A percentile compares a stretch with the other conserved stretches of the same genome.
These are phyloP conservation scores for Pelosia muscerda DNA, from an alignment of 2,888 invertebrate species.

Conservation along the genomic window DNA sequence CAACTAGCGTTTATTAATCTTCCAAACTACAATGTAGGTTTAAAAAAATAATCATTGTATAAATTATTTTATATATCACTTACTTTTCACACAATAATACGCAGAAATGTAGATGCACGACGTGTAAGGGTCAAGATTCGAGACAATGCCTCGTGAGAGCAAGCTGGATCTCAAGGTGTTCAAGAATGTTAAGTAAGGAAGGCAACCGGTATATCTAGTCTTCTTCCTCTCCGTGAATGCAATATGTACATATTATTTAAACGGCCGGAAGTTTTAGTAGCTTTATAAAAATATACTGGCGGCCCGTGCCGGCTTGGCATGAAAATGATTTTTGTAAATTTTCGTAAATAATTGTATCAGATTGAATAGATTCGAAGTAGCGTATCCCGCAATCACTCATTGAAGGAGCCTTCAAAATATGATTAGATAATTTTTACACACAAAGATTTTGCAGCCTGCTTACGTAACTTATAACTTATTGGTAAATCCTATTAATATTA, in stretches of 20 bases:
- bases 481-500: no score
- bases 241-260: neutral
- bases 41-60: neutral
- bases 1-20: neutral
- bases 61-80: neutral
- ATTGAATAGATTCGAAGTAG: no score
- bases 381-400: no score
- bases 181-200: constrained; percentile 10
- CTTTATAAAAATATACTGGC: no score
- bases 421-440: no score
- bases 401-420: no score
- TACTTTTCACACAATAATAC: neutral
- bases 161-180: constrained; percentile 17
- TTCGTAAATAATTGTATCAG: neutral
- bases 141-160: constrained; percentile 8
- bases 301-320: neutral
- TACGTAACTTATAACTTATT: no score
- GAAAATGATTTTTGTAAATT: no score
- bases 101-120: neutral
- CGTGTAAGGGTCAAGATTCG: neutral
- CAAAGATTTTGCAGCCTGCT: no score
- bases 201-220: constrained; percentile 12
- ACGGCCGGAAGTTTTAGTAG: neutral
- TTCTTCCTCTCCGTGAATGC: neutral
- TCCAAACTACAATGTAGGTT: neutral